Evolutionary conservation across 2,797 vertebrate genomes (phyloP), one percentile per base, ranked within the genome.

Genomic region (Odontamblyopus lacepedii): DNA sequence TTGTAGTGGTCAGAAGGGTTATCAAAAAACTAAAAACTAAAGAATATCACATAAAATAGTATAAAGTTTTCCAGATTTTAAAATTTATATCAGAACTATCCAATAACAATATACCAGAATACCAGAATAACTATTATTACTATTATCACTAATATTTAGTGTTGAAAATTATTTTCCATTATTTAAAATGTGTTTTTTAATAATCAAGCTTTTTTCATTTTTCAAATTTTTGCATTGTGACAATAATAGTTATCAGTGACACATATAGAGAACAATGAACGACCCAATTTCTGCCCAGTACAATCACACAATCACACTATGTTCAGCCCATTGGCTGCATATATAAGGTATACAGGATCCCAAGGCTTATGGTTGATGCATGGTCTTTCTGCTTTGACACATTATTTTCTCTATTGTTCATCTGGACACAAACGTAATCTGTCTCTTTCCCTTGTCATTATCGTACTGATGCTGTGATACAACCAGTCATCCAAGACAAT

Each of bases 381-480:
- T 65, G 51, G 53, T 76, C 78, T 65, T 76, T 60, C 57, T 74
- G 66, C 85, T 73, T 72, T 2, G 13, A 76, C 71, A 66, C 73
- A 78, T 27, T 81, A 67, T 68, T 50, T 26, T 61, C 50, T 72
- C 69, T 67, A 85, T 91, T 80, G 80, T 78, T 90, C 86, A 87
- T 63, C 76, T 75, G 69, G 67, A 84, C 83, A 82, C 82, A 44
- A 84, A 83, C 82, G 77, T 88, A 84, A 93, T 94, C 85, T 82
- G 86, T 94, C 92, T 93, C 82, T 81, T 86, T 83, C 84, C 76
- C 77, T 73, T 85, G 91, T 91, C 90, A 87, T 91, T 88, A 90
- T 80, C 83, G 90, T 86, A 83, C 89, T 89, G 90, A 92, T 88
- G 83, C 87, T 88, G 87, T 83, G 85, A 91, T 88, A 87, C 23